These are phyloP conservation scores for Pristionchus fissidentatus DNA, from an alignment of 2,888 invertebrate genomes.

Conservation along the genomic window DNA sequence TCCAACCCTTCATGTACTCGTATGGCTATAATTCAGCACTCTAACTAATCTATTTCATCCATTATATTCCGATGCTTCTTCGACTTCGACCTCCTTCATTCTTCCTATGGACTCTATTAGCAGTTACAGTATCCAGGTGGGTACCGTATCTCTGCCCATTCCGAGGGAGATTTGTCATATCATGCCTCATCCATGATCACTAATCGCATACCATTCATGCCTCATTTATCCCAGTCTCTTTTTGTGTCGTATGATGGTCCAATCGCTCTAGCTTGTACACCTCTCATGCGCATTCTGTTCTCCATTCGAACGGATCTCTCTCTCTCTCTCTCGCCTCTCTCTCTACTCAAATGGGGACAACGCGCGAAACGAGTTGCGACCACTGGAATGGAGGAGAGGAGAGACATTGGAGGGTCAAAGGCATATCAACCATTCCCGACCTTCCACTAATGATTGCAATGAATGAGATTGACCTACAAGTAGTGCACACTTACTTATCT, in stretches of 20 bases:
- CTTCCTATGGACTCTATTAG: constrained; percentile 1
- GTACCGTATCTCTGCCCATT: neutral
- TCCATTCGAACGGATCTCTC: constrained; percentile 33
- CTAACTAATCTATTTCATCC: too few relatives aligned
- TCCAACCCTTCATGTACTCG: too few relatives aligned
- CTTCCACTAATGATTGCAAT: neutral
- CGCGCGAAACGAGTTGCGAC: constrained; percentile 45
- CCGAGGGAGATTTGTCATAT: neutral
- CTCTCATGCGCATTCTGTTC: neutral
- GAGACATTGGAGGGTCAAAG: neutral
- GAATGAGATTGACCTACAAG: constrained; percentile 11
- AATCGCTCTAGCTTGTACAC: neutral
- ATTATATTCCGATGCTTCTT: too few relatives aligned
- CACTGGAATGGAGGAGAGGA: constrained; percentile 13
- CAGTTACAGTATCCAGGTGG: neutral
- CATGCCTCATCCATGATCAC: too few relatives aligned
- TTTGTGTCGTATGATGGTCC: neutral
- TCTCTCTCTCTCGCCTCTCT: constrained; percentile 47
- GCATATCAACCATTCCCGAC: constrained; percentile 2
- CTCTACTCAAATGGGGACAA: constrained; percentile 38
- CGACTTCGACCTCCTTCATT: too few relatives aligned
- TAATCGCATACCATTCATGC: neutral
- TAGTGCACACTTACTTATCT: neutral
- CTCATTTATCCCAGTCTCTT: neutral
- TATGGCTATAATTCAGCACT: too few relatives aligned